These are phyloP conservation scores for Mormyrus lacerda DNA, from an alignment of 2,113 vertebrate species.

Conservation along the genomic window DNA sequence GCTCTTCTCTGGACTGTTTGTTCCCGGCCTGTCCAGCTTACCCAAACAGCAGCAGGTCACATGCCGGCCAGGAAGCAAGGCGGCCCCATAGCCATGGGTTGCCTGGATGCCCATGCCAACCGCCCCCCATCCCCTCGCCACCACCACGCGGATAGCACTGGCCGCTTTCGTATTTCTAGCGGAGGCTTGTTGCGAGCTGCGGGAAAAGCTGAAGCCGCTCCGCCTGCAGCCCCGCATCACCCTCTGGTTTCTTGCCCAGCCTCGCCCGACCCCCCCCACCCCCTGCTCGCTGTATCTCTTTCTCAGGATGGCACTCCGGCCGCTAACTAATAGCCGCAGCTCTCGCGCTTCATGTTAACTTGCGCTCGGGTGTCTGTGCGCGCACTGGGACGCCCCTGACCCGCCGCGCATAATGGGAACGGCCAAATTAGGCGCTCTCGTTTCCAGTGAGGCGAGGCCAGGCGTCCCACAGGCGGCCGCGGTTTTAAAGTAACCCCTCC, in stretches of 20 bases:
- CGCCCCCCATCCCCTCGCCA: not conserved
- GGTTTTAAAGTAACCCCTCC: not conserved
- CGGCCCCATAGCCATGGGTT: not conserved
- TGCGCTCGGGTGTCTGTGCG: not conserved
- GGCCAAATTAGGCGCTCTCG: not conserved
- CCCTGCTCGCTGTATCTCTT: not conserved
- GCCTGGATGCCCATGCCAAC: not conserved
- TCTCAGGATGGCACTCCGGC: not conserved
- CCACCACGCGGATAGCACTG: constrained; percentile 38
- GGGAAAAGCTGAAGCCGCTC: constrained; percentile 43
- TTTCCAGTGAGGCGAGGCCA: not conserved
- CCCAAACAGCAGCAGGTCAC: not conserved
- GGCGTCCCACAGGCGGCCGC: not conserved
- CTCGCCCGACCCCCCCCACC: not conserved
- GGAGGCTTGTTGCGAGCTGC: constrained; percentile 50
- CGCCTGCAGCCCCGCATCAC: not conserved
- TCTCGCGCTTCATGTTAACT: not conserved
- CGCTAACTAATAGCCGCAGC: not conserved
- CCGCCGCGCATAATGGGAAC: not conserved
- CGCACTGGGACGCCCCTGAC: not conserved
- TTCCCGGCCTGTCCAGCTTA: constrained; percentile 15
- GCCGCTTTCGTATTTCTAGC: constrained; percentile 57
- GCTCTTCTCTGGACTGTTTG: constrained; percentile 13
- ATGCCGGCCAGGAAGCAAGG: not conserved
- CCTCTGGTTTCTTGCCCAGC: not conserved